Percentiles rank a stretch among this genome's conserved stretches.
Evolutionary conservation across 2,113 vertebrate species (phyloP).

Genomic region (Poecilia latipinna): DNA sequence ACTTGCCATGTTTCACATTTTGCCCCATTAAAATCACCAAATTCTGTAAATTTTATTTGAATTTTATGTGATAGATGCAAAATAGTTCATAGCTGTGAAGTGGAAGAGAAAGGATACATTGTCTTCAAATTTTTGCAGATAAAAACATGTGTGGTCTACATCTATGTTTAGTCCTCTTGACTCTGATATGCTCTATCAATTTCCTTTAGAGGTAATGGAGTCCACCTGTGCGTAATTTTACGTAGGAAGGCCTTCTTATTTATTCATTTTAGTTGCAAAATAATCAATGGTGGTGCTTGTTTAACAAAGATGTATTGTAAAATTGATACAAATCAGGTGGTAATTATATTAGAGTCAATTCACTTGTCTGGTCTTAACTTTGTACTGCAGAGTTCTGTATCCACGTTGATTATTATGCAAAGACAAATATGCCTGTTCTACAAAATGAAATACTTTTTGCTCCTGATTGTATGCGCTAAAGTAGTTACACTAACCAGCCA

Average conservation of each 20-base stretch:
- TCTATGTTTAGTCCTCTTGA: not conserved
- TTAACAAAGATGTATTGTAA: not conserved
- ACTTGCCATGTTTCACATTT: not conserved
- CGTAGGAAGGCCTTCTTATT: no score
- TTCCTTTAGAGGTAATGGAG: not conserved
- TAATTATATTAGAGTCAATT: not conserved
- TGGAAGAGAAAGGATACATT: not conserved
- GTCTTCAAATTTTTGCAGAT: not conserved
- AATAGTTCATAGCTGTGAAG: not conserved
- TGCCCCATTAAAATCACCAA: not conserved
- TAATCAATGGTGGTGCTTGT: not conserved
- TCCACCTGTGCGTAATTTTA: no score
- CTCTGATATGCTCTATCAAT: not conserved
- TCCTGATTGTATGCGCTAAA: not conserved
- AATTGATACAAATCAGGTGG: not conserved
- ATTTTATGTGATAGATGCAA: not conserved
- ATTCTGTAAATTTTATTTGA: not conserved
- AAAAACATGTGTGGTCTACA: no score
- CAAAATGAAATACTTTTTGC: no score
- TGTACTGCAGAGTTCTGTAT: not conserved
- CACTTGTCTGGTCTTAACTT: not conserved
- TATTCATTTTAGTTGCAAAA: not conserved
- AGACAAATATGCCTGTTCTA: not conserved
- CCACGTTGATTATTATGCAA: not conserved
- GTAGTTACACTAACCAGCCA: not conserved